These are phyloP conservation scores for Serranus cabrilla DNA, from an alignment of 2,797 vertebrate species.

Conservation along the genomic window DNA sequence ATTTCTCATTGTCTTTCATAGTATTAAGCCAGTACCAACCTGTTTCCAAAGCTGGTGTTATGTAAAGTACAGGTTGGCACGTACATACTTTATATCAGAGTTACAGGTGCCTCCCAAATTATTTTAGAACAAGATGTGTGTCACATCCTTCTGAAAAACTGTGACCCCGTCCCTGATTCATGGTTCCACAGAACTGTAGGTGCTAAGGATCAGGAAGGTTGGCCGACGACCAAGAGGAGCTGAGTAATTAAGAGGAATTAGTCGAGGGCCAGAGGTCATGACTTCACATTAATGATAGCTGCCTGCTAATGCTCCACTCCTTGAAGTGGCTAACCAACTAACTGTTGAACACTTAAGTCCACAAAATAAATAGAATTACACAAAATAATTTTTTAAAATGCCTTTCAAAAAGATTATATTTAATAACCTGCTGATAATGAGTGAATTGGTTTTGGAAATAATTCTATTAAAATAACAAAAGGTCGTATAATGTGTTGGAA, in stretches of 20 bases:
- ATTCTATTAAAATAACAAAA: not conserved
- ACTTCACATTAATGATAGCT: slow-evolving; percentile 31
- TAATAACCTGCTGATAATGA: not conserved
- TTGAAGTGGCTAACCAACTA: not conserved
- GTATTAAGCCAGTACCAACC: slow-evolving; percentile 3
- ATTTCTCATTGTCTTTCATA: not conserved
- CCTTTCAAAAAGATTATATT: not conserved
- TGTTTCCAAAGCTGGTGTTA: not conserved
- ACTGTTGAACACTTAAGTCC: not conserved
- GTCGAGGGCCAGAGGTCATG: slow-evolving; percentile 25
- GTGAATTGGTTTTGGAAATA: not conserved
- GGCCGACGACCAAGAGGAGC: slow-evolving; percentile 27
- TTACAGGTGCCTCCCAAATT: not conserved
- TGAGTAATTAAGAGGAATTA: slow-evolving; percentile 56
- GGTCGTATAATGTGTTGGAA: not conserved
- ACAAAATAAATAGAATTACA: too few species aligned
- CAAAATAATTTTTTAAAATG: too few species aligned
- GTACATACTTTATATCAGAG: not conserved
- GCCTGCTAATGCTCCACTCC: not conserved
- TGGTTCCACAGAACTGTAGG: not conserved
- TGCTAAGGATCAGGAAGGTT: slow-evolving; percentile 18
- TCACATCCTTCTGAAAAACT: slow-evolving; percentile 15
- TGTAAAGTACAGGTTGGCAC: not conserved
- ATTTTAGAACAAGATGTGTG: slow-evolving; percentile 6
- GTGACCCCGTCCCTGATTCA: not conserved